Evolutionary conservation across 1,140 invertebrate genomes (phyloP).

Genomic region (Drosophila suzukii): DNA sequence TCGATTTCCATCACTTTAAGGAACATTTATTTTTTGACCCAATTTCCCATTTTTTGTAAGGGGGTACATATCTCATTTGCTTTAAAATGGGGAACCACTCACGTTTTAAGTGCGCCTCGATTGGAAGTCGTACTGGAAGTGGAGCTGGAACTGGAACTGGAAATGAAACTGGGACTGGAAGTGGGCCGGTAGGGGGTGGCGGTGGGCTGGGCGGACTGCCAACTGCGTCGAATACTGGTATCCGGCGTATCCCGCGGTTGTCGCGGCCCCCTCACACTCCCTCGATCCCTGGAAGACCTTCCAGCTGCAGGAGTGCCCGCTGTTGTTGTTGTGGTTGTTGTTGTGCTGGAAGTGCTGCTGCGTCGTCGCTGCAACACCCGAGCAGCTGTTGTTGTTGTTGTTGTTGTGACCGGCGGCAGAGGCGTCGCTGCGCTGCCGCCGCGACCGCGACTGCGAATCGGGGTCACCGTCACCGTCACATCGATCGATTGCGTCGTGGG

Average conservation of each 20-base stretch:
- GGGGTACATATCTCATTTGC: too few species aligned
- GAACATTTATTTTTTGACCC: too few species aligned
- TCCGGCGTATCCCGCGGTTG: slow-evolving; percentile 64
- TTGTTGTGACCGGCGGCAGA: slow-evolving; percentile 11
- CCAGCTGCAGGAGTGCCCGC: slow-evolving; percentile 9
- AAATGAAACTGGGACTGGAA: slow-evolving; percentile 2
- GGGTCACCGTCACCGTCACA: slow-evolving; percentile 2
- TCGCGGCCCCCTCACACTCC: slow-evolving; percentile 46
- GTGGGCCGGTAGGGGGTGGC: slow-evolving; percentile 3
- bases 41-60: too few species aligned
- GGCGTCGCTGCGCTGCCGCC: slow-evolving; percentile 23
- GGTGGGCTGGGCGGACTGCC: slow-evolving; percentile 27
- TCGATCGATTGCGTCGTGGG: slow-evolving; percentile 66
- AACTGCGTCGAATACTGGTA: slow-evolving; percentile 21
- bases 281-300: slow-evolving; percentile 29
- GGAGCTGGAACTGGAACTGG: slow-evolving; percentile 8
- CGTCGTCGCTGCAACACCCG: slow-evolving; percentile 19
- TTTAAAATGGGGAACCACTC: slow-evolving; percentile 40
- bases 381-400: background rate
- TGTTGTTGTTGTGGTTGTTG: slow-evolving; percentile 39
- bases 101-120: slow-evolving; percentile 67
- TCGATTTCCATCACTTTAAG: too few species aligned
- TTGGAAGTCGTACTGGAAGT: slow-evolving; percentile 2
- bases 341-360: slow-evolving; percentile 38
- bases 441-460: slow-evolving; percentile 34